Percentiles rank a stretch among this genome's conserved stretches.
These are phyloP conservation scores for Drosophila basisetae DNA, from an alignment of 2,888 invertebrate species.

Conservation along the genomic window DNA sequence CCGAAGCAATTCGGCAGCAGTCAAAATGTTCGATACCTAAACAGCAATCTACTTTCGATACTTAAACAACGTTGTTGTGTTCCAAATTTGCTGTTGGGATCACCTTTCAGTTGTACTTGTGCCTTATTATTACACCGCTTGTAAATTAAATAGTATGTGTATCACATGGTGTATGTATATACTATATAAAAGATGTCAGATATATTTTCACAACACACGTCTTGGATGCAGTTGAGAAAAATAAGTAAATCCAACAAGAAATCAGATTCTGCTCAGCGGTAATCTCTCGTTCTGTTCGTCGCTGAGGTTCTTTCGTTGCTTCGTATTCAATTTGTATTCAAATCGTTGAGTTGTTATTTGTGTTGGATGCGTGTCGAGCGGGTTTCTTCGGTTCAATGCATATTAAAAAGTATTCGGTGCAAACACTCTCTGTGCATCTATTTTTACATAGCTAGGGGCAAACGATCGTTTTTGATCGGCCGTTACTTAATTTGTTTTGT, in stretches of 20 bases:
- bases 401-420: conserved; percentile 18
- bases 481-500: conserved; percentile 28
- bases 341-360: conserved; percentile 22
- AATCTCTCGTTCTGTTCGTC: background rate
- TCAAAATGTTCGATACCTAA: too few species aligned
- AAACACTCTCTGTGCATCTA: conserved; percentile 34
- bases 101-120: too few species aligned
- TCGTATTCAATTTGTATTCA: conserved; percentile 2
- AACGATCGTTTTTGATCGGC: conserved; percentile 32
- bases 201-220: background rate
- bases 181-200: background rate
- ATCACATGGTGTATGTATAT: background rate
- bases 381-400: conserved; percentile 23
- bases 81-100: too few species aligned
- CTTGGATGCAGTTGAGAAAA: background rate
- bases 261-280: background rate
- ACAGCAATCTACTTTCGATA: too few species aligned
- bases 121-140: too few species aligned
- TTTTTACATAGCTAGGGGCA: conserved; percentile 39
- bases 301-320: background rate
- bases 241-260: background rate
- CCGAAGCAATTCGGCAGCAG: too few species aligned
- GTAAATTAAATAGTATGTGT: too few species aligned
- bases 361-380: conserved; percentile 20
- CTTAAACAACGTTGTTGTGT: too few species aligned